Base-by-base conservation (phyloP, 2,888 invertebrate species). In the Orthosia incerta region DNA sequence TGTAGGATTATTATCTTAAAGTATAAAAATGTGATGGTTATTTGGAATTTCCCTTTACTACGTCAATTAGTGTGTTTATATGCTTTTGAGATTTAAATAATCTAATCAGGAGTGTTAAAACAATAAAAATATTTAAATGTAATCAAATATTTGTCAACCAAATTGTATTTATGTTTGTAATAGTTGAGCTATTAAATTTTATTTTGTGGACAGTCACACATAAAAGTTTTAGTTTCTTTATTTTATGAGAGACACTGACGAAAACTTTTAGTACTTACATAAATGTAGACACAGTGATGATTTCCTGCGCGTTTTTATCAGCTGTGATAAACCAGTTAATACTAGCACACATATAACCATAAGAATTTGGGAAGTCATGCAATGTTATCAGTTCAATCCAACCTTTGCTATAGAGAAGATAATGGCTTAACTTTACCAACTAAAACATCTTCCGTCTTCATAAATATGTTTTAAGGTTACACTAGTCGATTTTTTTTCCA, bases 11-110 rank as follows among this genome's bases (percentile, higher is more conserved):
- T 4, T 39, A 23, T 63, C 62, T 55, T 55, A n/a, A 56, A n/a
- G n/a, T 18, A 4, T 26, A 5, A 67, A 66, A 60, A 26, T n/a
- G 0, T 16, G 20, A 76, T 3, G 3, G 23, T 45, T 76, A 18
- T 77, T 76, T 62, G 59, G 59, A 71, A 71, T 76, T 77, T 63
- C 20, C 48, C 69, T 31, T 11, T n/a, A 15, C 51, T 51, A 51
- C 31, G 67, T 39, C 51, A 59, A 18, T n/a, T 60, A 26, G 0
- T 11, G 31, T 60, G n/a, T 69, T 55, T 76, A 76, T 76, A 60
- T 76, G 51, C 48, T 48, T 26, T 18, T 26, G 31, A 60, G 39
- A 75, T 74, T 39, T n/a, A 60, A 68, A 68, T 74, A 68, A 76
- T 68, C 68, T 74, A 15, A 45, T 31, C 50, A 69, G 31, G 23